Evolutionary conservation across 2,113 vertebrate species (phyloP), one percentile per base, ranked within the genome.

Genomic region (Pristiophorus japonicus): DNA sequence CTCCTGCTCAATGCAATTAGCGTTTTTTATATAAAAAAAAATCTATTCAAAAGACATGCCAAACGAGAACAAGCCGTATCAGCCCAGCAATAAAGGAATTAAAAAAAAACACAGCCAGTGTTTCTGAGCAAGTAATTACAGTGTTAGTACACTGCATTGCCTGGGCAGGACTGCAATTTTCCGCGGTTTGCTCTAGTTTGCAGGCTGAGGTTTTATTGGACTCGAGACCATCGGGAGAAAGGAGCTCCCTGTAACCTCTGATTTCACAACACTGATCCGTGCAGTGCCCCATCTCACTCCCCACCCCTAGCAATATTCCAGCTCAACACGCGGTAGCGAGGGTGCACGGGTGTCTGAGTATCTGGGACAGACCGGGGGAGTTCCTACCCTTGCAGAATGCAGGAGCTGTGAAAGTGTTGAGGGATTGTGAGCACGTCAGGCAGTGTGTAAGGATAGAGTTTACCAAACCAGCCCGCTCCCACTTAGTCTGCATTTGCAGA

Each of bases 61-160:
- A 94, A 94, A 94, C 51, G 65, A 94, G 65, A 94, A 94, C 93
- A 94, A 94, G 38, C 65, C 65, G 66, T 67, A 94, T 94, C 93
- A 94, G 93, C 65, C 42, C 65, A 30, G 63, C 65, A 94, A 94
- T 67, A 94, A 51, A 94, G 66, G 93, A 70, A 94, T 94, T 94
- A 51, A 94, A 94, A 94, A 94, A 67, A 94, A 67, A 66, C 92
- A 70, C 93, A 94, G 27, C 65, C 38, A 67, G 65, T 70, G 93
- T 67, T 70, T 94, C 93, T 70, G 93, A 94, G 65, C 93, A 51
- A 94, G 65, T 94, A 94, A 94, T 94, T 94, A 94, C n/a, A 94
- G 93, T 94, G 93, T 94, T 94, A 94, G 65, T 94, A 70, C 45
- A 94, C 93, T 67, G 42, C 22, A 51, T 30, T 47, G 93, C 42